Conservation (phyloP, 2,113 vertebrate genomes). For the Semicossyphus pulcher region DNA sequence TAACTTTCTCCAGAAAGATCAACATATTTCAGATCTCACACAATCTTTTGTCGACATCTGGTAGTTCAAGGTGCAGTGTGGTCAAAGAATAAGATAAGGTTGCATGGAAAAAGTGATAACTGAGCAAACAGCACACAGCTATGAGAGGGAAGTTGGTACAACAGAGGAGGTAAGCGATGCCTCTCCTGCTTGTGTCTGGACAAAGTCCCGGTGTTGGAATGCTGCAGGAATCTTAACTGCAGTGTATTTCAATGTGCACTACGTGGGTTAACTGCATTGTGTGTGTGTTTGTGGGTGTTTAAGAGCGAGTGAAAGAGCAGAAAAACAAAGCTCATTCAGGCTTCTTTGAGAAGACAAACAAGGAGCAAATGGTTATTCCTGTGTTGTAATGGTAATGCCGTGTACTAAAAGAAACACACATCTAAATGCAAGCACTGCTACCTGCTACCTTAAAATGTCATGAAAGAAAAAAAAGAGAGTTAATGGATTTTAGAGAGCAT, state of each 20-base stretch:
- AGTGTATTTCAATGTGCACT: constrained; percentile 39
- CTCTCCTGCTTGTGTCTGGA: constrained; percentile 21
- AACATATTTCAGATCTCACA: neutral
- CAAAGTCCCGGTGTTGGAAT: constrained; percentile 40
- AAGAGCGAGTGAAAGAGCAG: constrained; percentile 23
- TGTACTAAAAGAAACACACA: constrained; percentile 13
- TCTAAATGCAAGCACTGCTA: neutral
- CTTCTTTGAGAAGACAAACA: constrained; percentile 56
- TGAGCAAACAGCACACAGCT: neutral
- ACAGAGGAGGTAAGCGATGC: constrained; percentile 11
- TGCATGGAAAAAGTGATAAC: constrained; percentile 1
- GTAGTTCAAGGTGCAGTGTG: neutral
- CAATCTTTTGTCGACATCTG: neutral
- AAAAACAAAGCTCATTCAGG: constrained; percentile 63
- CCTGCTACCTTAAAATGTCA: neutral
- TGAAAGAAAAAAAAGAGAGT: constrained; percentile 20
- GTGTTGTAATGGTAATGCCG: constrained; percentile 67
- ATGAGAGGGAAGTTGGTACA: neutral
- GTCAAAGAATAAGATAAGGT: constrained; percentile 2
- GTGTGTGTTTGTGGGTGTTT: constrained; percentile 6
- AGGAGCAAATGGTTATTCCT: constrained; percentile 30
- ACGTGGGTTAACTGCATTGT: constrained; percentile 32
- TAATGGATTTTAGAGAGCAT: constrained; percentile 19
- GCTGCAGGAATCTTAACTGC: constrained; percentile 51
- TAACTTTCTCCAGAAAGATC: neutral